These are phyloP conservation scores for Theretra japonica DNA, from an alignment of 2,888 invertebrate genomes.

Conservation along the genomic window DNA sequence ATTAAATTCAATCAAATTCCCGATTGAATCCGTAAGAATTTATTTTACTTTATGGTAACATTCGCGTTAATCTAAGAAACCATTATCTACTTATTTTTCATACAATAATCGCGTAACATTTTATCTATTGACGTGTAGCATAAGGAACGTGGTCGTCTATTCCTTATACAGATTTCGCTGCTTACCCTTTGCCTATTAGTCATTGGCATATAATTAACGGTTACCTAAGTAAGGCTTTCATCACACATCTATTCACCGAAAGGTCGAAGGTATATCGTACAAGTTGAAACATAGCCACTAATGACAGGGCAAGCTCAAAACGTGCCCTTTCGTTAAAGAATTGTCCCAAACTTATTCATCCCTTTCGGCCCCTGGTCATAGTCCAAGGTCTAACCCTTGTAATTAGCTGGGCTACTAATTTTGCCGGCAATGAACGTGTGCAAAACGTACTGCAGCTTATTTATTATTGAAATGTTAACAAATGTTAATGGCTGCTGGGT, in stretches of 20 bases:
- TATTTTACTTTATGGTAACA: too few species aligned
- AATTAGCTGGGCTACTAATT: conserved; percentile 69
- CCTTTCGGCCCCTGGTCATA: conserved; percentile 61
- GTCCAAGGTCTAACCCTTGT: conserved; percentile 67
- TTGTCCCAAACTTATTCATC: conserved; percentile 72
- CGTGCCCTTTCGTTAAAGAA: conserved; percentile 66
- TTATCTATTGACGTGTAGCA: too few species aligned
- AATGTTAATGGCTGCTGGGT: not conserved
- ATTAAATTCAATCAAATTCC: too few species aligned
- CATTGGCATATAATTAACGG: not conserved
- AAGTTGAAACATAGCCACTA: conserved; percentile 66
- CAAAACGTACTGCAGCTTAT: not conserved
- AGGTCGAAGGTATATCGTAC: conserved; percentile 55
- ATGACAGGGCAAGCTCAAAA: conserved; percentile 64
- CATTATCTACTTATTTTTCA: too few species aligned
- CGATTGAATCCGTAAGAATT: too few species aligned
- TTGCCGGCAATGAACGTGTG: conserved; percentile 35
- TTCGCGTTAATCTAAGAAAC: too few species aligned
- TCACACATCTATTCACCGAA: conserved; percentile 63
- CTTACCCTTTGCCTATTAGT: too few species aligned
- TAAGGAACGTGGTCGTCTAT: too few species aligned
- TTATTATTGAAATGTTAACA: not conserved
- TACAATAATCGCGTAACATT: too few species aligned
- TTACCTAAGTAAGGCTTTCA: conserved; percentile 63
- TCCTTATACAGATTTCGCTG: too few species aligned